phyloP scores from a whole-genome alignment of 2,888 invertebrate species.

The Melanargia galathea region DNA sequence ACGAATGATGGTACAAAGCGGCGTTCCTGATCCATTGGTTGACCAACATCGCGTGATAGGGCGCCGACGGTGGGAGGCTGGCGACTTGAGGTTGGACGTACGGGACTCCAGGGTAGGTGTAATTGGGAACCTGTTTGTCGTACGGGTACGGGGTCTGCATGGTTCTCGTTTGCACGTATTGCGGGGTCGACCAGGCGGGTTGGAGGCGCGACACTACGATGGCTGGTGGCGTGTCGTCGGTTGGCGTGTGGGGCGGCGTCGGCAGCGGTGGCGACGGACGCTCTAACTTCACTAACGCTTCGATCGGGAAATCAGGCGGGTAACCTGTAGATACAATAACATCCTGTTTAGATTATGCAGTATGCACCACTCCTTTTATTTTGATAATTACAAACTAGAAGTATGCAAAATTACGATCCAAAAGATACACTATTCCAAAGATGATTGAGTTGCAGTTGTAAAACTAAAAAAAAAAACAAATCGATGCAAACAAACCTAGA shows the following conservation, averaged over 20 bases:
- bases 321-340: constrained; percentile 72
- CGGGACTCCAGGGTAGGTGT: constrained; percentile 69
- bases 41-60: constrained; percentile 84
- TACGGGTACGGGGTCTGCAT: constrained; percentile 71
- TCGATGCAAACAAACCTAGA: too few species aligned
- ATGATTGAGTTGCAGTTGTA: too few species aligned
- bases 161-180: constrained; percentile 62
- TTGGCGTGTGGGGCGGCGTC: constrained; percentile 89
- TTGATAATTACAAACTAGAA: not conserved
- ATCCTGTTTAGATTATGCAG: constrained; percentile 30
- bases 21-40: constrained; percentile 89
- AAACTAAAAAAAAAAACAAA: too few species aligned
- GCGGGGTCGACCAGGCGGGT: constrained; percentile 64
- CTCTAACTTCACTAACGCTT: constrained; percentile 83
- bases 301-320: constrained; percentile 82
- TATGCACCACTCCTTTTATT: not conserved
- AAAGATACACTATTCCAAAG: too few species aligned
- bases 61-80: constrained; percentile 70
- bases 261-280: constrained; percentile 84
- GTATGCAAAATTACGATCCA: too few species aligned
- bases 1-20: constrained; percentile 84
- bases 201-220: constrained; percentile 72
- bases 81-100: constrained; percentile 77
- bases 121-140: constrained; percentile 66
- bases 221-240: constrained; percentile 81